Conservation (phyloP, 2,888 invertebrate species). For the Andrena camellia region DNA sequence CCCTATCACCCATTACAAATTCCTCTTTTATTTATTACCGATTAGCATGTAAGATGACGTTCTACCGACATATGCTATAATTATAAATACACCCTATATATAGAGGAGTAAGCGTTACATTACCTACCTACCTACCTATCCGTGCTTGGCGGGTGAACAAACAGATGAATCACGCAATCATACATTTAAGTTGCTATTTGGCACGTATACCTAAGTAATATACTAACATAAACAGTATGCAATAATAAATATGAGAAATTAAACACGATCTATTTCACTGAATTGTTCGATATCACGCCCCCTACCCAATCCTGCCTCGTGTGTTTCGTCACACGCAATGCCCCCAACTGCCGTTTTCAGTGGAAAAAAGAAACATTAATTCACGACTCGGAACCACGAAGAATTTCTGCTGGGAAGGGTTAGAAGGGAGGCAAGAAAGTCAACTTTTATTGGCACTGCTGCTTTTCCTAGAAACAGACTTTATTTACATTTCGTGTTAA, state of each 20-base stretch:
- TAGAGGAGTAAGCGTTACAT: constrained; percentile 83
- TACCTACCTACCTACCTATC: constrained; percentile 71
- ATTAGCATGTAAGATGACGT: constrained; percentile 84
- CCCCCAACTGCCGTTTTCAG: neutral
- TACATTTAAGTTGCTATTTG: constrained; percentile 85
- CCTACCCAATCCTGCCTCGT: neutral
- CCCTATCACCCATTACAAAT: constrained; percentile 75
- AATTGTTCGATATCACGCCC: constrained; percentile 1
- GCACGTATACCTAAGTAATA: constrained; percentile 85
- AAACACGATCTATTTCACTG: constrained; percentile 54
- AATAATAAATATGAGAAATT: constrained; percentile 85
- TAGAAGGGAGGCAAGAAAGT: neutral
- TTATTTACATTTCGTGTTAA: constrained; percentile 56
- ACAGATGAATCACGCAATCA: constrained; percentile 85
- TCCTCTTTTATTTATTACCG: constrained; percentile 83
- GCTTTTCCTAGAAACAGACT: constrained; percentile 44
- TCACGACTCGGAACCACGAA: neutral
- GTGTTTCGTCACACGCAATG: constrained; percentile 3
- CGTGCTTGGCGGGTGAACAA: constrained; percentile 80
- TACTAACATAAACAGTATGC: constrained; percentile 85
- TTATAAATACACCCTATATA: constrained; percentile 85
- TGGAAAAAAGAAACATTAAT: constrained; percentile 1
- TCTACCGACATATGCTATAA: constrained; percentile 84
- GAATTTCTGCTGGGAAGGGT: neutral
- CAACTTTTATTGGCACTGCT: neutral